These are phyloP conservation scores for Lepilemur septentrionalis DNA, from an alignment of 2,797 vertebrate species.

Conservation along the genomic window DNA sequence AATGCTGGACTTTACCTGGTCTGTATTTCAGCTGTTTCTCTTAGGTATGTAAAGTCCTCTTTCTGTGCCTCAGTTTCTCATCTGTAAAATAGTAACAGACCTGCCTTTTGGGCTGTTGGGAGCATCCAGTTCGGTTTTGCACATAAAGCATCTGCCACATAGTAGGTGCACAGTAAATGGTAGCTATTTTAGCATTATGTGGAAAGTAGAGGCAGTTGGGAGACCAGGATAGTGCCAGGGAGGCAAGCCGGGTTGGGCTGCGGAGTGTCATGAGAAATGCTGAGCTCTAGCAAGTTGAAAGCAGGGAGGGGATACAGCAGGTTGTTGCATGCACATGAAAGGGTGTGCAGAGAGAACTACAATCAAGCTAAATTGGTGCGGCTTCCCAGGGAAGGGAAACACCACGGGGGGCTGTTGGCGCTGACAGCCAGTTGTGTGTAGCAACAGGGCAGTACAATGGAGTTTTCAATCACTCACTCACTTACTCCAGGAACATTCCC, in stretches of 20 bases:
- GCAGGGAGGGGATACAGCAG: rapidly evolving
- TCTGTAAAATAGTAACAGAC: neutral
- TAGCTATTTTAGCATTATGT: neutral
- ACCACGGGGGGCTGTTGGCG: neutral
- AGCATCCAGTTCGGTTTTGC: neutral
- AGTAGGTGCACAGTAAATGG: no score
- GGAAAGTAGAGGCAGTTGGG: neutral
- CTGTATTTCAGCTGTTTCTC: neutral
- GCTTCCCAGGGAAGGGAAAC: neutral
- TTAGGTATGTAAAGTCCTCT: neutral
- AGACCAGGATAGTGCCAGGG: neutral
- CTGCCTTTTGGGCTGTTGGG: neutral
- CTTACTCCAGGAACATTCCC: neutral
- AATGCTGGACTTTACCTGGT: neutral
- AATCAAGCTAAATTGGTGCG: neutral
- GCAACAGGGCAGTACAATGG: neutral
- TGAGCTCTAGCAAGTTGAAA: neutral
- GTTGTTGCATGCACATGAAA: neutral
- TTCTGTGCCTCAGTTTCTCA: neutral
- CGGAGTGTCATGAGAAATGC: neutral
- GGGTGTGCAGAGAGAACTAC: neutral
- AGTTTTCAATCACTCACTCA: neutral
- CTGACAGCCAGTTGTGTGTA: neutral
- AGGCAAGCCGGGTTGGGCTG: neutral
- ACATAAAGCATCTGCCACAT: neutral